phyloP scores from a whole-genome alignment of 1,140 invertebrate genomes.

The Drosophila bocki region DNA sequence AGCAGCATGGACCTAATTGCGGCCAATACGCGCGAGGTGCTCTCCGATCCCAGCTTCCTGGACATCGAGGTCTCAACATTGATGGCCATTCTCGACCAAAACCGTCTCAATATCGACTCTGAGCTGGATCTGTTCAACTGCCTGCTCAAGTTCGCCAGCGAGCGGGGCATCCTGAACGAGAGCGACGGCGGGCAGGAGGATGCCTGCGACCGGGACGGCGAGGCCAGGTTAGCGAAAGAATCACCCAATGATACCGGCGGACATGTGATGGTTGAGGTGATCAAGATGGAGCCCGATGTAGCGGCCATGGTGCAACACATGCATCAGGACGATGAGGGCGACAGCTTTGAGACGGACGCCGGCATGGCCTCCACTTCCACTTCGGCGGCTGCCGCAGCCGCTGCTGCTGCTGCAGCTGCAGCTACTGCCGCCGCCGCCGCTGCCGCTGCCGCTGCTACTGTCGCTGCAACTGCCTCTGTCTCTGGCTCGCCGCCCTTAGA shows the following conservation, averaged over 20 bases:
- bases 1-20: conserved; percentile 92
- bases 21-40: conserved; percentile 90
- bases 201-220: conserved; percentile 11
- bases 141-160: conserved; percentile 88
- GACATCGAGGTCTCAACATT: conserved; percentile 91
- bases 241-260: conserved; percentile 13
- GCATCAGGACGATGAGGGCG: conserved; percentile 70
- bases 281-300: conserved; percentile 82
- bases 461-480: neutral
- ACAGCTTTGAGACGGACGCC: conserved; percentile 38
- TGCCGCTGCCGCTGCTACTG: neutral
- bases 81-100: conserved; percentile 90
- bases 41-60: conserved; percentile 90
- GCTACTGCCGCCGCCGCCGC: neutral
- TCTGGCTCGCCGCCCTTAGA: conserved; percentile 15
- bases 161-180: conserved; percentile 78
- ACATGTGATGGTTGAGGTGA: conserved; percentile 69
- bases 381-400: conserved; percentile 19
- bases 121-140: conserved; percentile 92
- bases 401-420: neutral
- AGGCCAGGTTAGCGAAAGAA: conserved; percentile 9
- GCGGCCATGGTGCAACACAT: conserved; percentile 76
- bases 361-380: conserved; percentile 22
- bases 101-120: conserved; percentile 89
- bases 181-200: conserved; percentile 4